phyloP scores from a whole-genome alignment of 2,888 invertebrate species.

The Petrolisthes manimaculis region DNA sequence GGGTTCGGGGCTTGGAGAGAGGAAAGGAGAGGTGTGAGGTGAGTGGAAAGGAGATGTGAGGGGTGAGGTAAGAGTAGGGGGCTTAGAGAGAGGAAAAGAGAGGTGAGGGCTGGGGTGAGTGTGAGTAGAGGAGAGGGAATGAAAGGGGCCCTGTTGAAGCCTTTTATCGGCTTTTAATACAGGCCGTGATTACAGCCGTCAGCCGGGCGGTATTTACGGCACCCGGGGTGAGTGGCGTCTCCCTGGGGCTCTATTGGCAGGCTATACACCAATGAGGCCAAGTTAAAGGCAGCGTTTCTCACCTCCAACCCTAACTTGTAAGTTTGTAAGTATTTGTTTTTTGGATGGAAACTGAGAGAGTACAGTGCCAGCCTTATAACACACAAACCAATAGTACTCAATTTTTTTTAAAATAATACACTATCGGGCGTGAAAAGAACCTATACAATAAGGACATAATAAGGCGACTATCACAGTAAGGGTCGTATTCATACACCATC shows the following conservation, averaged over 20 bases:
- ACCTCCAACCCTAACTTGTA: no score
- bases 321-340: no score
- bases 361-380: no score
- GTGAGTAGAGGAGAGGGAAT: not conserved
- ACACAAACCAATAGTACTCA: no score
- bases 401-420: no score
- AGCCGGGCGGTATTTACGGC: slow-evolving; percentile 23
- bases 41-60: not conserved
- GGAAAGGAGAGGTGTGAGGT: not conserved
- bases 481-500: no score
- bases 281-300: no score
- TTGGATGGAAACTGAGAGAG: no score
- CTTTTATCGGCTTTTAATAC: slow-evolving; percentile 39
- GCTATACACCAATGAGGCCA: no score
- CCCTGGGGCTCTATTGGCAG: not conserved
- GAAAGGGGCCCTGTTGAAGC: slow-evolving; percentile 31
- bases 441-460: no score
- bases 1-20: not conserved
- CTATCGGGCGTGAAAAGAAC: no score
- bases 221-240: not conserved
- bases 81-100: not conserved
- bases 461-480: no score
- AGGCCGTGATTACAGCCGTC: slow-evolving; percentile 29
- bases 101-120: not conserved
- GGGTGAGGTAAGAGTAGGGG: not conserved